phyloP scores from a whole-genome alignment of 2,113 vertebrate species.

The Hemichromis elongatus region DNA sequence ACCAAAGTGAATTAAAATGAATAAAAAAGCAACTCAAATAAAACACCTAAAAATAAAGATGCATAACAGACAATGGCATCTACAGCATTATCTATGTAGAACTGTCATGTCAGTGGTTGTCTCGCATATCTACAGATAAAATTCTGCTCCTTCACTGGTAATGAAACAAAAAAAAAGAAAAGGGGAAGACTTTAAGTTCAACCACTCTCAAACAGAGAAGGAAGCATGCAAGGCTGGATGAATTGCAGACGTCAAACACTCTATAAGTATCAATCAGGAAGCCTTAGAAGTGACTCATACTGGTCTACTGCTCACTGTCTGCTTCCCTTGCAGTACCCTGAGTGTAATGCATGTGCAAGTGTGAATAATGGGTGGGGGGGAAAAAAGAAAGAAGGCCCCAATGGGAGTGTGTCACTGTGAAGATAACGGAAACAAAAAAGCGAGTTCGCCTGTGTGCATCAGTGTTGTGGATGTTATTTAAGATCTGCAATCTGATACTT shows the following conservation, averaged over 20 bases:
- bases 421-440: neutral
- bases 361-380: neutral
- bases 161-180: neutral
- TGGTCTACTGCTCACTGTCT: constrained; percentile 8
- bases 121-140: neutral
- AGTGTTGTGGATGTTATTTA: neutral
- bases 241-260: neutral
- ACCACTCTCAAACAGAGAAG: neutral
- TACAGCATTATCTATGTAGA: neutral
- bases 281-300: constrained; percentile 20
- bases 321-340: neutral
- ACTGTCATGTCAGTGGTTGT: neutral
- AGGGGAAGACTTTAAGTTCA: neutral
- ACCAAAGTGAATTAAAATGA: neutral
- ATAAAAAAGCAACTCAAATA: neutral
- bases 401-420: neutral
- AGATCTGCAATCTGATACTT: neutral
- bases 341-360: neutral
- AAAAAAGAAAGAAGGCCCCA: neutral
- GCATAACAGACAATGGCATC: neutral
- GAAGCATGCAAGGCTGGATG: neutral
- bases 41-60: neutral
- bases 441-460: neutral
- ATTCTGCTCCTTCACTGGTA: neutral
- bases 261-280: neutral